Evolutionary conservation across 2,888 invertebrate genomes (phyloP).

Genomic region (Lobophora halterata): DNA sequence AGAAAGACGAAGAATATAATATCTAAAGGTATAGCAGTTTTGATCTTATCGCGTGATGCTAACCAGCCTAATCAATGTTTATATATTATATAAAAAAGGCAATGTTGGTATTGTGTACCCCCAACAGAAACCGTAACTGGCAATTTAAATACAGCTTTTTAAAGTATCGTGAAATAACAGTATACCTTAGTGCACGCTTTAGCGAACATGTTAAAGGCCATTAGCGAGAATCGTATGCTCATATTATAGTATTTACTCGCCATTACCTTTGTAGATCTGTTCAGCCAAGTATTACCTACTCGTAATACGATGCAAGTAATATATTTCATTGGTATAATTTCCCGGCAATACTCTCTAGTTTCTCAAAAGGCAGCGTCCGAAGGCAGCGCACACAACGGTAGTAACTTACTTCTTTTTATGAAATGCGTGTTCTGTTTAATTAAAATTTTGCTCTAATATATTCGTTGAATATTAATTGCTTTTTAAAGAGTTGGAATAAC

Average conservation of each 20-base stretch:
- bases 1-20: conserved; percentile 16
- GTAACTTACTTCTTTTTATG: conserved; percentile 42
- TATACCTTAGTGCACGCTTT: too few species aligned
- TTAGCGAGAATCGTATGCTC: conserved; percentile 26
- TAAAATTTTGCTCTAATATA: conserved; percentile 42
- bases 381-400: conserved; percentile 33
- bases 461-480: conserved; percentile 41
- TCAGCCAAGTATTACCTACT: conserved; percentile 21
- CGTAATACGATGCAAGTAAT: conserved; percentile 20
- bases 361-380: conserved; percentile 25
- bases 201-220: conserved; percentile 23
- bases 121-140: too few species aligned
- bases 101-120: too few species aligned
- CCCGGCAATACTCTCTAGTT: conserved; percentile 17
- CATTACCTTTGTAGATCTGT: conserved; percentile 25
- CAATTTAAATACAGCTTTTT: too few species aligned
- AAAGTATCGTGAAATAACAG: too few species aligned
- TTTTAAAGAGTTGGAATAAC: conserved; percentile 8
- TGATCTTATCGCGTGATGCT: too few species aligned
- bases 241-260: conserved; percentile 25
- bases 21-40: too few species aligned
- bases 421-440: conserved; percentile 46
- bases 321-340: conserved; percentile 20
- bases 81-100: too few species aligned
- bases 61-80: too few species aligned